These are phyloP conservation scores for Squalus acanthias DNA, from an alignment of 2,797 vertebrate genomes.

Conservation along the genomic window DNA sequence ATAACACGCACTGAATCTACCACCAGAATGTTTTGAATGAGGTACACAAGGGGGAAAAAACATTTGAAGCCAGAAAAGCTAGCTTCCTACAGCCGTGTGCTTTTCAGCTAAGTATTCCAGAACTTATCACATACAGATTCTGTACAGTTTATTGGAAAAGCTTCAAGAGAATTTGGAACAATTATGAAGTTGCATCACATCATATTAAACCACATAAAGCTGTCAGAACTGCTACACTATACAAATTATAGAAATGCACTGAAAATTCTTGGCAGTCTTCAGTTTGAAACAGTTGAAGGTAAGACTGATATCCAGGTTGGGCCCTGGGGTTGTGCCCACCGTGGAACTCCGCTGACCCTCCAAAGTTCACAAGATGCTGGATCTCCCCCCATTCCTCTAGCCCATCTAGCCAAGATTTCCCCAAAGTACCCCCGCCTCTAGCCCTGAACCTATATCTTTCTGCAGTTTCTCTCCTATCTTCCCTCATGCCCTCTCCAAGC, in stretches of 20 bases:
- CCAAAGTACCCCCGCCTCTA: not conserved
- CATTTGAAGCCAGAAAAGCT: not conserved
- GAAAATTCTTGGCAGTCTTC: not conserved
- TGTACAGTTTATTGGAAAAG: not conserved
- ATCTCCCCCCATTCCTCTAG: not conserved
- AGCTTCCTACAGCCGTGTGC: not conserved
- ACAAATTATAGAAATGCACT: not conserved
- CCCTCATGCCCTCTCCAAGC: not conserved
- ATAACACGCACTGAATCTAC: not conserved
- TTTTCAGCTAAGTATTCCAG: not conserved
- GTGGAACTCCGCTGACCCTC: not conserved
- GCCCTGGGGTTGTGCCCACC: too few relatives aligned
- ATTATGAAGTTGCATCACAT: not conserved
- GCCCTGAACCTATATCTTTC: not conserved
- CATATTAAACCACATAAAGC: not conserved
- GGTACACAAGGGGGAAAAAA: not conserved
- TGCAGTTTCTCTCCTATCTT: not conserved
- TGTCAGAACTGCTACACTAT: not conserved
- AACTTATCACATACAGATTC: not conserved
- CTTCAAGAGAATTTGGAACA: not conserved
- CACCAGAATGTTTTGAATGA: not conserved
- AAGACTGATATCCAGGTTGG: not conserved
- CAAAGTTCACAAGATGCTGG: not conserved
- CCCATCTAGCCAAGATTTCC: not conserved
- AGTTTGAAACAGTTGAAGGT: not conserved